Base-by-base conservation (phyloP, 2,113 vertebrate species). In the Tetrax tetrax region DNA sequence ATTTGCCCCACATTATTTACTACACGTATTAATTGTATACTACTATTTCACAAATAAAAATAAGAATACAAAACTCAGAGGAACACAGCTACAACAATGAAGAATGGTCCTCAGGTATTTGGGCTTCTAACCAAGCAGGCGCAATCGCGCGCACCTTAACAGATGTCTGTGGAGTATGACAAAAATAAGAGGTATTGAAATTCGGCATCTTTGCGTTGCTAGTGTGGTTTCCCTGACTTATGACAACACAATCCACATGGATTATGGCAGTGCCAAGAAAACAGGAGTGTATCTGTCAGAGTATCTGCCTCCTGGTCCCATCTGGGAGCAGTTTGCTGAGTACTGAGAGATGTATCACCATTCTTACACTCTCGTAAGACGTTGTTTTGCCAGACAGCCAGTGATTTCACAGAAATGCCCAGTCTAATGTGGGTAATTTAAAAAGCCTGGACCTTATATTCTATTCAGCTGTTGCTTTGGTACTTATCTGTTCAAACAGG, bases 401-500 rank as follows among this genome's bases (percentile, higher is more conserved):
- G 38, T 17, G 79, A 56, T 51, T 70, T 80, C 90, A 78, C 43
- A 79, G 53, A 80, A 70, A 54, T 37, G 19, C 41, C 35, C 28
- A 20, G 48, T 82, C 65, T 75, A n/a, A 78, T 89, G 60, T 5
- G 5, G n/a, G 28, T 27, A 7, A 31, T 59, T 71, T 29, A 10
- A 38, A 96, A 90, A 77, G n/a, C 18, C 65, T 54, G 25, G 25
- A 25, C 3, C 22, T 25, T 50, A n/a, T 43, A 47, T 53, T 92
- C 59, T 45, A 14, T 64, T 86, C 70, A 93, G 75, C 60, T 78
- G 85, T 38, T 83, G 43, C 74, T 76, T 71, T 95, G 90, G 41
- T 64, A 41, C 94, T 87, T 81, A 51, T 95, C 76, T 93, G 25
- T 95, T 95, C 78, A 59, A 81, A 90, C 91, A 98, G 98, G 83